phyloP scores from a whole-genome alignment of 2,113 vertebrate species.

The Apistogramma diplotaenia region DNA sequence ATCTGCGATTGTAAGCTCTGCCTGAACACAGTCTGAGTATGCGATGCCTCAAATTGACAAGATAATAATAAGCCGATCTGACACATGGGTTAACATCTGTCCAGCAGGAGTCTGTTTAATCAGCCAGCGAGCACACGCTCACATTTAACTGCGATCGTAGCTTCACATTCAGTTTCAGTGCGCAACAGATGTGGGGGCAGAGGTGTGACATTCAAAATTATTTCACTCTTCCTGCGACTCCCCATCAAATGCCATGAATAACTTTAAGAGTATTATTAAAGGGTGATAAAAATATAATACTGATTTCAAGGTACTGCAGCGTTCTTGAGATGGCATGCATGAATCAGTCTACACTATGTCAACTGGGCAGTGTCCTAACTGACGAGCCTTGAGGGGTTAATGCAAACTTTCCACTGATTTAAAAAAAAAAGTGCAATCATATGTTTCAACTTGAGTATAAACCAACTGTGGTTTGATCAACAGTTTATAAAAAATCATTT shows the following conservation, averaged over 20 bases:
- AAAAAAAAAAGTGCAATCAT: neutral
- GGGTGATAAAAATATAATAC: neutral
- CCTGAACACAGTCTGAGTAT: neutral
- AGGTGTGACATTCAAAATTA: slow-evolving; percentile 39
- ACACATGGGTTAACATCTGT: neutral
- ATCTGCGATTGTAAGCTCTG: neutral
- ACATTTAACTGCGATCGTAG: neutral
- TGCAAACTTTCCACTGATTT: neutral
- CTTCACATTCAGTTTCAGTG: neutral
- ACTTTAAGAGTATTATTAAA: slow-evolving; percentile 18
- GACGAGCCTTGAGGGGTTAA: neutral
- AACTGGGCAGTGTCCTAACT: neutral
- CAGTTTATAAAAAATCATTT: neutral
- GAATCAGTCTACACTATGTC: neutral
- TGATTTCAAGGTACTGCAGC: neutral
- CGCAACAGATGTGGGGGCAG: slow-evolving; percentile 24
- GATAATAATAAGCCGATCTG: neutral
- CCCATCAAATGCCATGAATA: neutral
- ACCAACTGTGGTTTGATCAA: neutral
- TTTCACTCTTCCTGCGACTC: slow-evolving; percentile 27
- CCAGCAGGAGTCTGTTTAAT: neutral
- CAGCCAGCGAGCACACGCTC: neutral
- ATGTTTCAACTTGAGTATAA: neutral
- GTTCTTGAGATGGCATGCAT: neutral
- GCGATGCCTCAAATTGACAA: neutral